Base-by-base conservation (phyloP, 2,797 vertebrate species). In the Sternarchorhynchus goeldii region DNA sequence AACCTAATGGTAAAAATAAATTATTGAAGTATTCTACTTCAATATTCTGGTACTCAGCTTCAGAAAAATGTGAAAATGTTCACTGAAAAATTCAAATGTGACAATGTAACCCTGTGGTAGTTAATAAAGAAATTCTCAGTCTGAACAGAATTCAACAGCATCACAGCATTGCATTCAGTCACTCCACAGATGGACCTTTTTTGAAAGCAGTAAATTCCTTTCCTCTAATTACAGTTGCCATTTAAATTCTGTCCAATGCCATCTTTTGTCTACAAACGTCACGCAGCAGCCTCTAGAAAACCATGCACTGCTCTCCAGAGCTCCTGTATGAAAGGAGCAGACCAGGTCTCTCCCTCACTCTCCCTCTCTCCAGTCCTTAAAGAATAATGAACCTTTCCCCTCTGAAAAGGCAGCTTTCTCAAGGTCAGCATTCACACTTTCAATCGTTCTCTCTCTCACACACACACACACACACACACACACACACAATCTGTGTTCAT, bases 401-500 rank as follows among this genome's bases (percentile, higher is more conserved):
- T 79, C 75, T 50, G 81, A 80, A 81, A 79, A 21, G 71, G 82
- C 77, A 75, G 68, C 77, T 86, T 85, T 75, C 78, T 89, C 88
- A 90, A 91, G 90, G 89, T 90, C 88, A 85, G 80, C 70, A 64
- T 64, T 65, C 65, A 80, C 72, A 77, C 67, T 58, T 66, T 71
- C 53, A 73, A 64, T 67, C 67, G 12, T 64, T 72, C 17, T 31
- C 81, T 29, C 72, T 39, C 76, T 62, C 62, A 58, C 21, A 31
- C 72, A 7, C 32, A 34, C 32, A 34, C 62, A 20, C 55, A 59
- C 65, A 60, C 76, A 55, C 66, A 71, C 67, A 71, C 45, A 56
- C 14, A 55, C 66, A 70, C 58, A 53, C 0, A 50, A 66, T 29
- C 53, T 36, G 45, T 41, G 29, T 10, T n/a, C 17, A 65, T 65